phyloP scores from a whole-genome alignment of 2,888 invertebrate genomes.

The Ectemnius continuus region DNA sequence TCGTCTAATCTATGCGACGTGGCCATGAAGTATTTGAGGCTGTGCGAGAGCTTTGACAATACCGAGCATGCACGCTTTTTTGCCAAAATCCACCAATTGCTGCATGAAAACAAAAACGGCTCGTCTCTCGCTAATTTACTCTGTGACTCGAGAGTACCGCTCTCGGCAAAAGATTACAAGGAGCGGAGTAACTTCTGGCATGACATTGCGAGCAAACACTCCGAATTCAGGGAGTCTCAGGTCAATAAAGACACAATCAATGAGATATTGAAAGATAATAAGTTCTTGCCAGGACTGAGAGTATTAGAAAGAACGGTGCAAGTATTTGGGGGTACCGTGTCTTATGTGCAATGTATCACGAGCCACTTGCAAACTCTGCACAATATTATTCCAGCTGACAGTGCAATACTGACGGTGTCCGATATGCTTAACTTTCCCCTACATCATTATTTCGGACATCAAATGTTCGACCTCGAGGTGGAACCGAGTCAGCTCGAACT shows the following conservation, averaged over 20 bases:
- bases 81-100: conserved; percentile 58
- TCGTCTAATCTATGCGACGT: conserved; percentile 70
- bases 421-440: conserved; percentile 45
- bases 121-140: conserved; percentile 59
- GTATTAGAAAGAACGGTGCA: conserved; percentile 56
- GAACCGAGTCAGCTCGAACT: conserved; percentile 85
- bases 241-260: conserved; percentile 31
- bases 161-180: conserved; percentile 61
- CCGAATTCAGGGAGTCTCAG: conserved; percentile 39
- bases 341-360: conserved; percentile 63
- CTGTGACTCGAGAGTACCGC: conserved; percentile 64
- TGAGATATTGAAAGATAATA: conserved; percentile 23
- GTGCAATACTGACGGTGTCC: conserved; percentile 37
- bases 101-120: conserved; percentile 60
- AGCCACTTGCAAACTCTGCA: conserved; percentile 65
- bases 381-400: conserved; percentile 62
- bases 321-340: conserved; percentile 53
- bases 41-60: conserved; percentile 57
- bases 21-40: conserved; percentile 69
- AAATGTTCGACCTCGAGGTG: conserved; percentile 83
- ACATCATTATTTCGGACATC: conserved; percentile 72
- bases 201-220: conserved; percentile 54
- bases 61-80: conserved; percentile 63
- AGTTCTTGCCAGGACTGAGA: conserved; percentile 45
- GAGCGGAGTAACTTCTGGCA: conserved; percentile 68